Evolutionary conservation across 2,797 vertebrate species (phyloP).

Genomic region (Ptychobarbus kaznakovi): DNA sequence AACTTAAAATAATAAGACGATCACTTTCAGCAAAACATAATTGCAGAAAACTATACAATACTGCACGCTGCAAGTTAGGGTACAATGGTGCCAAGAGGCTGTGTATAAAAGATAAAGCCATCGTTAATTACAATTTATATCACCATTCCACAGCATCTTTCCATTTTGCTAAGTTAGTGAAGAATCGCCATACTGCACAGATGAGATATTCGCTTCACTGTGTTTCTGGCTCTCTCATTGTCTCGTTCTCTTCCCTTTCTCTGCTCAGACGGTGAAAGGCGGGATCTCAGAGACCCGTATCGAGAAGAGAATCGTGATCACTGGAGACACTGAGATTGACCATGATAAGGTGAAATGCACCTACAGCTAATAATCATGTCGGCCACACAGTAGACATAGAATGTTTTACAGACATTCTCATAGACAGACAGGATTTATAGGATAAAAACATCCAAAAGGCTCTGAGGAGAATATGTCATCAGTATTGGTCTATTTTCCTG

Average conservation of each 20-base stretch:
- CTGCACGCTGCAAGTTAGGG: background rate
- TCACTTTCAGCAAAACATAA: background rate
- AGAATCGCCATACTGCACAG: conserved; percentile 47
- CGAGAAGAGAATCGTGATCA: conserved; percentile 98
- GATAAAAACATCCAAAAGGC: background rate
- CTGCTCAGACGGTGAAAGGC: conserved; percentile 91
- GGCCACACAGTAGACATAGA: background rate
- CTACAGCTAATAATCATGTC: background rate
- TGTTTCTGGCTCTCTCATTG: conserved; percentile 29
- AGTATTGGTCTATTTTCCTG: background rate
- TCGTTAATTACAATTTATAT: conserved; percentile 19
- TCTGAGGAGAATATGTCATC: background rate
- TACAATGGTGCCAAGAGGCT: background rate
- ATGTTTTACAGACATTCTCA: background rate
- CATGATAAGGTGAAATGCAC: conserved; percentile 89
- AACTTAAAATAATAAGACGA: background rate
- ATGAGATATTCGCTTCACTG: conserved; percentile 6
- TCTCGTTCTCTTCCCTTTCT: conserved; percentile 29
- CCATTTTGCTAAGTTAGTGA: conserved; percentile 9
- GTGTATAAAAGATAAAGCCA: background rate
- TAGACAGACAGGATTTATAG: background rate
- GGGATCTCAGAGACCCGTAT: conserved; percentile 98
- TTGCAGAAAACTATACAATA: background rate
- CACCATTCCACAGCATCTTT: conserved; percentile 16
- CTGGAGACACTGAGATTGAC: conserved; percentile 95